These are phyloP conservation scores for Meles meles DNA, from an alignment of 2,113 vertebrate species.

Conservation along the genomic window DNA sequence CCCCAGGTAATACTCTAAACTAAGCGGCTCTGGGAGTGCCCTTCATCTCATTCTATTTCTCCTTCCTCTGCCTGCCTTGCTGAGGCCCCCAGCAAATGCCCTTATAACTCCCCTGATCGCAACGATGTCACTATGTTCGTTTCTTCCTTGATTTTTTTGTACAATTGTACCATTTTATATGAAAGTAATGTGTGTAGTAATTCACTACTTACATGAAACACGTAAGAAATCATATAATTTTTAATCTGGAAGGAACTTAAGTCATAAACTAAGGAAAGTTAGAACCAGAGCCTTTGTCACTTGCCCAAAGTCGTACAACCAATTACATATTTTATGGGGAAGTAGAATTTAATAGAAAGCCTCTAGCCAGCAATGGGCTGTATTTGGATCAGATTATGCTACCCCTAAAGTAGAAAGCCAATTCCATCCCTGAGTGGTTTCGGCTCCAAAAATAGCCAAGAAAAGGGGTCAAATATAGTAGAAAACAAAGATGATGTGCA, in stretches of 20 bases:
- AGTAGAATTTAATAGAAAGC: conserved; percentile 16
- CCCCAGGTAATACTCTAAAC: background rate
- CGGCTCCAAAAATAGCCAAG: background rate
- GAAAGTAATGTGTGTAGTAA: background rate
- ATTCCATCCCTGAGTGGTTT: background rate
- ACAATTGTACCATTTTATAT: background rate
- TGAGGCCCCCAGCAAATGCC: background rate
- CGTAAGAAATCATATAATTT: background rate
- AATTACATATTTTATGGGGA: conserved; percentile 1
- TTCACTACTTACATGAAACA: background rate
- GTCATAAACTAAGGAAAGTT: background rate
- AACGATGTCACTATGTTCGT: background rate
- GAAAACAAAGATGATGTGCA: conserved; percentile 5
- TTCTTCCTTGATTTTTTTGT: background rate
- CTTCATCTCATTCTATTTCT: background rate
- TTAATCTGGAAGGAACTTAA: background rate
- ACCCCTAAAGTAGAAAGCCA: conserved; percentile 5
- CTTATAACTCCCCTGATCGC: background rate
- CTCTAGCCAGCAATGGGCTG: background rate
- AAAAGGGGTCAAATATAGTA: background rate
- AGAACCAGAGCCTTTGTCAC: background rate
- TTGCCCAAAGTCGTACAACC: background rate
- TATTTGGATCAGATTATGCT: background rate
- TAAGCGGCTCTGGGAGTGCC: background rate
- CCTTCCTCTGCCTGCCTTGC: background rate